Evolutionary conservation across 2,888 invertebrate species (phyloP).

Genomic region (Orchestes rusci): DNA sequence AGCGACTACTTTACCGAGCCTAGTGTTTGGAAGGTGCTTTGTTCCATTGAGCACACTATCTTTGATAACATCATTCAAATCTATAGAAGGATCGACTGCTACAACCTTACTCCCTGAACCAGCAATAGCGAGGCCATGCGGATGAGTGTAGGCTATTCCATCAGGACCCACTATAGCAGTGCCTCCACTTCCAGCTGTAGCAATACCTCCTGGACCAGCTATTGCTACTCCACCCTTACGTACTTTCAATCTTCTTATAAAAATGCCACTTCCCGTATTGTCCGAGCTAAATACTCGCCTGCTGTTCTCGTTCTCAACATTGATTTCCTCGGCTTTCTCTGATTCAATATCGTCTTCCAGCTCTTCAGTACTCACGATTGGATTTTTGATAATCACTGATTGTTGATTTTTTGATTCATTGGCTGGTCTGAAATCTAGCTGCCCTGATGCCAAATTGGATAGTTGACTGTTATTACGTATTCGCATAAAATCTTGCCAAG

Average conservation of each 20-base stretch:
- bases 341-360: constrained; percentile 27
- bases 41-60: constrained; percentile 28
- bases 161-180: constrained; percentile 76
- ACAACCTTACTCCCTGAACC: constrained; percentile 67
- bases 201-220: constrained; percentile 75
- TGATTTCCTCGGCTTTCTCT: constrained; percentile 33
- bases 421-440: constrained; percentile 7
- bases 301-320: constrained; percentile 32
- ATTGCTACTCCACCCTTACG: constrained; percentile 72
- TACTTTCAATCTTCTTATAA: constrained; percentile 62
- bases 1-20: constrained; percentile 64
- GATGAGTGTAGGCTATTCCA: constrained; percentile 67
- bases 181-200: constrained; percentile 71
- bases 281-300: constrained; percentile 38
- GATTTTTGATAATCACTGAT: constrained; percentile 20
- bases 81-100: constrained; percentile 55
- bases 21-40: constrained; percentile 42
- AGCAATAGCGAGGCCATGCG: constrained; percentile 67
- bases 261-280: constrained; percentile 54
- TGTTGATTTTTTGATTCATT: constrained; percentile 14
- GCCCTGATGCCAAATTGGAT: constrained; percentile 3
- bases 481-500: constrained; percentile 14
- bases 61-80: constrained; percentile 51
- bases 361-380: constrained; percentile 28
- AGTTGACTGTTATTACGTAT: constrained; percentile 15